These are phyloP conservation scores for Denticeps clupeoides DNA, from an alignment of 2,797 vertebrate genomes.

Conservation along the genomic window DNA sequence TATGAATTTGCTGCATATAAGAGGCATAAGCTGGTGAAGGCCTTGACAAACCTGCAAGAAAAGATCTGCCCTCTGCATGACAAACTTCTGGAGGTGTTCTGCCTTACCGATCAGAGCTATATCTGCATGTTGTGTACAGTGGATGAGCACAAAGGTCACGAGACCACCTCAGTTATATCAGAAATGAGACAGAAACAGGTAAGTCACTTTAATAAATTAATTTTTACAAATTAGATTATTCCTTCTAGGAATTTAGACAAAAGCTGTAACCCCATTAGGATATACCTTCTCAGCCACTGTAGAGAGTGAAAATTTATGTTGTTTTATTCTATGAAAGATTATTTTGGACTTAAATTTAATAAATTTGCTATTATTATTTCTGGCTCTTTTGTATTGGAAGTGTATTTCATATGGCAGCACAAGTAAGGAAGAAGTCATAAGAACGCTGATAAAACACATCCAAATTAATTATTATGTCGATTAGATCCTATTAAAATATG, in stretches of 20 bases:
- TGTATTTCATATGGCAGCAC: no score
- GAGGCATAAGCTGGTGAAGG: constrained; percentile 5
- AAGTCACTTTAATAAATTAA: not conserved
- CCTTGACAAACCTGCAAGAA: not conserved
- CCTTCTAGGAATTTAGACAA: not conserved
- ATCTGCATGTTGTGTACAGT: constrained; percentile 6
- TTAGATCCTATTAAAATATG: not conserved
- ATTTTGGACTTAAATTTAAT: no score
- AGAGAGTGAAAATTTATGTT: not conserved
- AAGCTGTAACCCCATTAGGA: no score
- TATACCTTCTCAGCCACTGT: no score
- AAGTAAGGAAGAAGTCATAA: no score
- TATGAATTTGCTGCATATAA: not conserved
- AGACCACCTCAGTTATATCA: not conserved
- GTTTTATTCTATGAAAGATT: no score
- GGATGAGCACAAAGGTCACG: constrained; percentile 6
- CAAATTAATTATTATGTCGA: no score
- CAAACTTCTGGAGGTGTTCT: constrained; percentile 9
- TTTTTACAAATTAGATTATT: not conserved
- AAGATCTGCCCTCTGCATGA: constrained; percentile 1
- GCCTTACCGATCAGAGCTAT: constrained; percentile 7
- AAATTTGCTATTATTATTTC: no score
- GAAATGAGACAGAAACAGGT: constrained; percentile 9
- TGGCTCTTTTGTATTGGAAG: no score
- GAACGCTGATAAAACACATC: no score